A percentile compares a stretch with the other conserved stretches of the same genome.
Conservation (phyloP, 2,113 vertebrate species). For the Bettongia penicillata region DNA sequence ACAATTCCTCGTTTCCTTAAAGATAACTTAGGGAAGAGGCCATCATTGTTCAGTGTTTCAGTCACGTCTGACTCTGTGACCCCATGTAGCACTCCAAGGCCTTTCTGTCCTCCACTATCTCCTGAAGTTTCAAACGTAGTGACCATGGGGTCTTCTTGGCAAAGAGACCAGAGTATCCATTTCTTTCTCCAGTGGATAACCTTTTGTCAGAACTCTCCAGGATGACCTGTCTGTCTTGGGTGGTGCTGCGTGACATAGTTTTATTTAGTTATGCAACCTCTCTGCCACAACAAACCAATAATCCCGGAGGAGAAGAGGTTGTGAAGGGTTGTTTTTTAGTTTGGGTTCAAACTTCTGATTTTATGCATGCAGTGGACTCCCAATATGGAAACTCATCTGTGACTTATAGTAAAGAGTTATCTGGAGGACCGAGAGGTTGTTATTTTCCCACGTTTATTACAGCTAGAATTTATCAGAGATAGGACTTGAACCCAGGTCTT, state of each 20-base stretch:
- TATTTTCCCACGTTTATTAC: background rate
- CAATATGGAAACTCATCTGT: background rate
- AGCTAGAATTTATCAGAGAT: background rate
- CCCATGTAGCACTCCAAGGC: background rate
- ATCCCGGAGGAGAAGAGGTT: background rate
- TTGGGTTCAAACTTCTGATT: background rate
- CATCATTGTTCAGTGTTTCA: background rate
- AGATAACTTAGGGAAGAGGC: background rate
- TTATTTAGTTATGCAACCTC: background rate
- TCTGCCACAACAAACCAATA: background rate
- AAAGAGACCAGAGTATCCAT: background rate
- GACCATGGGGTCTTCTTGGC: background rate
- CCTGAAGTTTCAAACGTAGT: background rate
- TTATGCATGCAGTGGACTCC: background rate
- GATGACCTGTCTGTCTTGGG: background rate
- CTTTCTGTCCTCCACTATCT: background rate
- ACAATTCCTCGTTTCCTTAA: background rate
- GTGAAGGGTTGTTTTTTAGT: background rate
- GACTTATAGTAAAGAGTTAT: background rate
- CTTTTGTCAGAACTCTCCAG: background rate
- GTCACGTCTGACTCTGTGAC: background rate
- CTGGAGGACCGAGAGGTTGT: background rate
- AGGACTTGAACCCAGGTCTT: background rate
- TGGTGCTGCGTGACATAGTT: background rate
- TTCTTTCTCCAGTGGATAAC: background rate